Evolutionary conservation across 2,113 vertebrate species (phyloP).

Genomic region (Elephas maximus): DNA sequence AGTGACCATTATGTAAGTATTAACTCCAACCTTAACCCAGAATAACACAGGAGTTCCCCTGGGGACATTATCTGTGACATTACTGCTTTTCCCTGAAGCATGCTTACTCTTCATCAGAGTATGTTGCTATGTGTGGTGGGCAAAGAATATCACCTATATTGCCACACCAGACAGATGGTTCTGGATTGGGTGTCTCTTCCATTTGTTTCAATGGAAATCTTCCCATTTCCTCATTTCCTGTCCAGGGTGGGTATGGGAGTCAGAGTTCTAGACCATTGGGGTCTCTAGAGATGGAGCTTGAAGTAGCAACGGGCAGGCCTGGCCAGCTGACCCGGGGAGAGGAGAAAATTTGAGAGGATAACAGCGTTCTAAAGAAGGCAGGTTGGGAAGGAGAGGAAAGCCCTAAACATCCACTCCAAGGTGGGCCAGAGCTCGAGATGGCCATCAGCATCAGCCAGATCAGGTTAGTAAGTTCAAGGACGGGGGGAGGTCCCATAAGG

Average conservation of each 20-base stretch:
- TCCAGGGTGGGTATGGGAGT: neutral
- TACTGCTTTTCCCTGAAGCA: neutral
- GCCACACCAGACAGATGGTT: neutral
- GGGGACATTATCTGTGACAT: neutral
- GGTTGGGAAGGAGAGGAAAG: neutral
- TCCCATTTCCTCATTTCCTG: neutral
- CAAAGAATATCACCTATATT: neutral
- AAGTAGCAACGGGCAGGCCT: neutral
- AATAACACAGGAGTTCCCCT: too few species aligned
- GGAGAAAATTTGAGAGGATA: neutral
- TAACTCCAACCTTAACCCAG: neutral
- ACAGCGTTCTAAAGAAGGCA: neutral
- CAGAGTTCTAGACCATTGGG: neutral
- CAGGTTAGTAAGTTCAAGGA: neutral
- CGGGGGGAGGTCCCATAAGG: neutral
- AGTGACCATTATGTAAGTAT: constrained; percentile 58
- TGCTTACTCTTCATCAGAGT: neutral
- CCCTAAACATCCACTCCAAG: neutral
- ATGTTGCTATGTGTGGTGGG: fast-evolving
- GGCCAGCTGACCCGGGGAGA: neutral
- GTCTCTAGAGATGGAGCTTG: neutral
- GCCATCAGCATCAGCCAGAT: neutral
- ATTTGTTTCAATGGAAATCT: neutral
- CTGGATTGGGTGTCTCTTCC: neutral
- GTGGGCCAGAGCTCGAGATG: neutral